These are phyloP conservation scores for Vulpes ferrilata DNA, from an alignment of 2,113 vertebrate species.

Conservation along the genomic window DNA sequence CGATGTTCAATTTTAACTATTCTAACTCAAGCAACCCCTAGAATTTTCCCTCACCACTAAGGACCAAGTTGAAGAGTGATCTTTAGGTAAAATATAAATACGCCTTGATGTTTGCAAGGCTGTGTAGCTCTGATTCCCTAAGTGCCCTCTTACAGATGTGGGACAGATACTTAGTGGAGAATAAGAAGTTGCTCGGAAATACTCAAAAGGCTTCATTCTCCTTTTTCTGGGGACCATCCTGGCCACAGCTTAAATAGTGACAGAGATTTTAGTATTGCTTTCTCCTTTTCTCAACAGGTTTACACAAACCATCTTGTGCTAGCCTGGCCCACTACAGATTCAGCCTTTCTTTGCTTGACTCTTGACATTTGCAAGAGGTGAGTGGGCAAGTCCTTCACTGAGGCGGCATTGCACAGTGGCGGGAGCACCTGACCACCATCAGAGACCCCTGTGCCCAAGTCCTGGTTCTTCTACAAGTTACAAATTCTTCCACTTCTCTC, in stretches of 20 bases:
- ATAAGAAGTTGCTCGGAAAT: constrained; percentile 33
- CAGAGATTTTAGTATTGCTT: background rate
- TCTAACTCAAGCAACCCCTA: background rate
- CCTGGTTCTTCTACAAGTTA: background rate
- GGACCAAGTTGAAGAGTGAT: background rate
- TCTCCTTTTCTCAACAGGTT: background rate
- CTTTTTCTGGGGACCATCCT: background rate
- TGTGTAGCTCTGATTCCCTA: background rate
- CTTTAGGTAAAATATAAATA: constrained; percentile 5
- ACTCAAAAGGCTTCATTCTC: background rate
- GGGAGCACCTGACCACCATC: background rate
- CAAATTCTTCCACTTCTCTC: background rate
- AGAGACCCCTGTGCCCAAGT: background rate
- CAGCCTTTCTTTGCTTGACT: constrained; percentile 4
- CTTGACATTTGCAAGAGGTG: background rate
- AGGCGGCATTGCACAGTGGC: background rate
- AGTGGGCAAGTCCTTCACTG: background rate
- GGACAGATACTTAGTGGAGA: background rate
- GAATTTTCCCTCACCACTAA: constrained; percentile 18
- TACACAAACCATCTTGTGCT: background rate
- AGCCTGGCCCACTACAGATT: background rate
- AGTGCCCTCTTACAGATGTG: background rate
- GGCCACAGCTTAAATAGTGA: background rate
- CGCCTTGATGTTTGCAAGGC: background rate
- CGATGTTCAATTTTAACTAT: constrained; percentile 43